Percentiles rank a stretch among this genome's conserved stretches.
These are phyloP conservation scores for Protobothrops flavoviridis DNA, from an alignment of 2,113 vertebrate species.

Conservation along the genomic window DNA sequence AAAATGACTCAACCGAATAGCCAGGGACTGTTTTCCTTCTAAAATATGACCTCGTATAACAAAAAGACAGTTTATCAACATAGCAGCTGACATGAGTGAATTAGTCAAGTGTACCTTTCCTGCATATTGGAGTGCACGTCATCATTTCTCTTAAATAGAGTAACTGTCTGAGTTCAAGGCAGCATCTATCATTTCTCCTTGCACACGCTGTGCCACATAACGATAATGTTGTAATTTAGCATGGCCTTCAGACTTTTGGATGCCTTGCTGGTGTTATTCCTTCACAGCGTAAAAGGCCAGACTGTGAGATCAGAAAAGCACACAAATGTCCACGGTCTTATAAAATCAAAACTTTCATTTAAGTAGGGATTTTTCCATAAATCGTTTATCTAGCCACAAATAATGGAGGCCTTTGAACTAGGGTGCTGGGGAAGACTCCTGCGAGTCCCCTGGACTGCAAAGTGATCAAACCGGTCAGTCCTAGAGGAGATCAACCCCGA, in stretches of 20 bases:
- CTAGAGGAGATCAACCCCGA: no score
- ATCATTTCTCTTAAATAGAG: background rate
- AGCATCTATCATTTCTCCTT: background rate
- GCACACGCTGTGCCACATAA: background rate
- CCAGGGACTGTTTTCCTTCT: background rate
- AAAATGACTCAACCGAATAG: background rate
- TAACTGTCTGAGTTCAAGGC: background rate
- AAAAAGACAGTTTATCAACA: background rate
- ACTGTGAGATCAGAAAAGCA: background rate
- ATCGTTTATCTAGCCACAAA: no score
- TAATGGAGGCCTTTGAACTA: no score
- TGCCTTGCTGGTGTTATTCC: background rate
- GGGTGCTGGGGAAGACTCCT: no score
- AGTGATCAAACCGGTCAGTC: no score
- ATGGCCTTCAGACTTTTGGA: background rate
- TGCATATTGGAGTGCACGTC: background rate
- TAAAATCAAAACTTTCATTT: background rate
- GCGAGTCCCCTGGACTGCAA: no score
- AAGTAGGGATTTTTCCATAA: background rate
- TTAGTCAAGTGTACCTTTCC: background rate
- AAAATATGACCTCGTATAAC: background rate
- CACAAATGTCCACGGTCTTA: background rate
- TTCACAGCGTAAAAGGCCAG: background rate
- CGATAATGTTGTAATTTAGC: background rate
- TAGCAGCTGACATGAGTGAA: background rate